phyloP scores from a whole-genome alignment of 1,140 invertebrate species.

The Bombus polaris region DNA sequence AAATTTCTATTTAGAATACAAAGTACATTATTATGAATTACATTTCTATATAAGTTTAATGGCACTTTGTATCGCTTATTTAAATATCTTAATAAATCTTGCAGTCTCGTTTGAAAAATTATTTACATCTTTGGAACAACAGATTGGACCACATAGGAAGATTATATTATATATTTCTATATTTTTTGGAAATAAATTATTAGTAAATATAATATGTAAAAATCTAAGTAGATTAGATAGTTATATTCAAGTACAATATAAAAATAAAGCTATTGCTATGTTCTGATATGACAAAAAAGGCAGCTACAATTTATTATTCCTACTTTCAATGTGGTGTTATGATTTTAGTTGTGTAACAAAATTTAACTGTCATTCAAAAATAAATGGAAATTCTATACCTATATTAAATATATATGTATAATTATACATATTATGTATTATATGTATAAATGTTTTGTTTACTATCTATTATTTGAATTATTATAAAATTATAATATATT shows the following conservation, averaged over 20 bases:
- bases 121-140: slow-evolving; percentile 53
- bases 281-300: slow-evolving; percentile 38
- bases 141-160: slow-evolving; percentile 41
- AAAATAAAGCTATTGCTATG: slow-evolving; percentile 46
- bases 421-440: not conserved
- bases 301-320: slow-evolving; percentile 18
- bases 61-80: slow-evolving; percentile 46
- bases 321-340: slow-evolving; percentile 34
- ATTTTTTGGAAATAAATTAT: slow-evolving; percentile 37
- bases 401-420: slow-evolving; percentile 41
- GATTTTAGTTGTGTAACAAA: slow-evolving; percentile 17
- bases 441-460: slow-evolving; percentile 10
- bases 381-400: slow-evolving; percentile 33
- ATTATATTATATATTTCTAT: slow-evolving; percentile 34
- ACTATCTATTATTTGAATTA: slow-evolving; percentile 41
- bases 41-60: slow-evolving; percentile 42
- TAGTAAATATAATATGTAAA: slow-evolving; percentile 35
- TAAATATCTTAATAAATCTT: slow-evolving; percentile 49
- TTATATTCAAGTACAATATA: slow-evolving; percentile 32
- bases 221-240: slow-evolving; percentile 20
- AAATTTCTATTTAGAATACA: slow-evolving; percentile 30
- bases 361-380: slow-evolving; percentile 24
- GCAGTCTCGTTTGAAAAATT: slow-evolving; percentile 34
- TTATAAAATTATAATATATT: slow-evolving; percentile 3
- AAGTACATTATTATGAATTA: slow-evolving; percentile 43